A percentile compares a stretch with the other conserved stretches of the same genome.
These are phyloP conservation scores for Mormyrops attenuatus DNA, from an alignment of 2,797 vertebrate genomes.

Conservation along the genomic window DNA sequence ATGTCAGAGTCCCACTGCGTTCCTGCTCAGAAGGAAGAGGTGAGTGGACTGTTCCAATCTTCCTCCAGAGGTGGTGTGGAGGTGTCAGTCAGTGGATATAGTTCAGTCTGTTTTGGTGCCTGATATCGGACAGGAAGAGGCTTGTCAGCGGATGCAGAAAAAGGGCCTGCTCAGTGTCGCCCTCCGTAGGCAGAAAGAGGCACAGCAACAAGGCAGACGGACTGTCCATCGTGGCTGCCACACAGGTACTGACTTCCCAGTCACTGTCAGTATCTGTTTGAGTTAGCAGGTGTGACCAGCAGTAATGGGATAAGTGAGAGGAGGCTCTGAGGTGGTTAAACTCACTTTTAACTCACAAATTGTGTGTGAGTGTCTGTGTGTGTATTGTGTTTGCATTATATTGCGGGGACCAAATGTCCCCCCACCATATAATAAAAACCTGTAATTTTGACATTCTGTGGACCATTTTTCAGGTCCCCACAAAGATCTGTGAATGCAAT, in stretches of 20 bases:
- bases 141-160: slow-evolving; percentile 68
- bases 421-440: not conserved
- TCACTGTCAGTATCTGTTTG: not conserved
- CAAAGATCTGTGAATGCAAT: not conserved
- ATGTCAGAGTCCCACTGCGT: slow-evolving; percentile 46
- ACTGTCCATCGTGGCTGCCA: slow-evolving; percentile 68
- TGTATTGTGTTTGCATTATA: not conserved
- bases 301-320: not conserved
- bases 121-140: slow-evolving; percentile 57
- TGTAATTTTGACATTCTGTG: not conserved
- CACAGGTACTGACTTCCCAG: slow-evolving; percentile 50
- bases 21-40: slow-evolving; percentile 52
- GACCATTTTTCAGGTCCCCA: not conserved
- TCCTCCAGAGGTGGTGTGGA: slow-evolving; percentile 41
- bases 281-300: not conserved
- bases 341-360: not conserved
- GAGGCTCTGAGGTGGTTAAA: not conserved
- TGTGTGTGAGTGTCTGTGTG: not conserved
- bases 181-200: slow-evolving; percentile 60
- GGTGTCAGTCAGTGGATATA: not conserved
- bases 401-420: not conserved
- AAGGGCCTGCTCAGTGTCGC: slow-evolving; percentile 66
- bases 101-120: slow-evolving; percentile 25
- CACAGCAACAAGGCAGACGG: slow-evolving; percentile 60
- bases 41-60: slow-evolving; percentile 40